phyloP scores from a whole-genome alignment of 1,140 invertebrate genomes.

The Popillia japonica region DNA sequence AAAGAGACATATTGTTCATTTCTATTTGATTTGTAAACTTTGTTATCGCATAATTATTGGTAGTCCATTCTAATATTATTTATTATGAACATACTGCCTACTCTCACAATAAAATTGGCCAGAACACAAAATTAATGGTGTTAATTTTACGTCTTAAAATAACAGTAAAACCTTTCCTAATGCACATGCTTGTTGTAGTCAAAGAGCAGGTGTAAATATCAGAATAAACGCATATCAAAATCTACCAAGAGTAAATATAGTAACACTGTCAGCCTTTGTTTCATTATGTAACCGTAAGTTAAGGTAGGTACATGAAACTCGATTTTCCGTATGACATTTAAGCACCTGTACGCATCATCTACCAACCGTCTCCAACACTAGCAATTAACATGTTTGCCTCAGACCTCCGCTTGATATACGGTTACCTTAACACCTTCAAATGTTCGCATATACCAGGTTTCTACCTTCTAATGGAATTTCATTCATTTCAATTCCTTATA shows the following conservation, averaged over 20 bases:
- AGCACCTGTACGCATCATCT: slow-evolving; percentile 31
- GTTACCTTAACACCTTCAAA: slow-evolving; percentile 7
- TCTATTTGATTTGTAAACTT: too few relatives aligned
- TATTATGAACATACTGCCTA: too few relatives aligned
- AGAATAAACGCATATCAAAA: background rate
- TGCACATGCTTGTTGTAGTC: too few relatives aligned
- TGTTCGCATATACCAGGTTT: slow-evolving; percentile 16
- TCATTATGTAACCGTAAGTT: background rate
- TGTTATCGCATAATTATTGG: too few relatives aligned
- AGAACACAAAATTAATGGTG: too few relatives aligned
- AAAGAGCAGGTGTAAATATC: background rate
- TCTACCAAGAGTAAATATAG: background rate
- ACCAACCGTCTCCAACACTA: slow-evolving; percentile 31
- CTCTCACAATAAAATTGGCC: too few relatives aligned
- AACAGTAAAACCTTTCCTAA: too few relatives aligned
- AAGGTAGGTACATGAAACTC: background rate
- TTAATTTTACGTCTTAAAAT: too few relatives aligned
- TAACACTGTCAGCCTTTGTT: background rate
- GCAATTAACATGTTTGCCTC: slow-evolving; percentile 38
- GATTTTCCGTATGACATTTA: slow-evolving; percentile 12
- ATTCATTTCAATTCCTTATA: background rate
- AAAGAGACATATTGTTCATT: too few relatives aligned
- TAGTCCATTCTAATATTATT: too few relatives aligned
- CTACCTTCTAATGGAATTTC: slow-evolving; percentile 15
- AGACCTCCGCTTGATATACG: slow-evolving; percentile 17